Base-by-base conservation (phyloP, 2,113 vertebrate species). In the Anthoscopus minutus region DNA sequence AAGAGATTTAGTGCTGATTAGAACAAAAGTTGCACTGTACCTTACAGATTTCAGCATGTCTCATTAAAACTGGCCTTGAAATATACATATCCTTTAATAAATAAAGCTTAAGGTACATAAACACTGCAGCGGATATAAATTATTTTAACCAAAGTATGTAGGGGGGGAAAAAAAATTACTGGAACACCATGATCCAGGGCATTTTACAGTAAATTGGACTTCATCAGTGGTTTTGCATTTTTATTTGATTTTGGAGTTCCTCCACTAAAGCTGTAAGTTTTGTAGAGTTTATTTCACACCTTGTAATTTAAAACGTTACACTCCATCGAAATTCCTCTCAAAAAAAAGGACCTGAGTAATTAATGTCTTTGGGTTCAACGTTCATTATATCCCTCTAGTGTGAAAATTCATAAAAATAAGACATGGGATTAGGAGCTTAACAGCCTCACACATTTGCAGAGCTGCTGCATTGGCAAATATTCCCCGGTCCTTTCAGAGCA, bases 1-100 rank as follows among this genome's bases (percentile, higher is more conserved):
- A 96, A 96, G 96, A 96, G 96, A 95, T 97, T 97, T 94, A 96
- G 88, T 94, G 77, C 93, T 96, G 95, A 97, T 96, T 93, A 92
- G 83, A 97, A 94, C 96, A 88, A 96, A 96, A 97, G 94, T 98
- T 13, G 62, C 86, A 96, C 94, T 96, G 96, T 97, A 92, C 93
- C 97, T 96, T 96, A 93, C 96, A 89, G 91, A 96, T 97, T 97
- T 97, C 92, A 94, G 94, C 94, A 93, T 89, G 89, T 91, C 87
- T 96, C 96, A 96, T 97, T 97, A 97, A 97, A 96, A 94, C 94
- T 17, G 44, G 60, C 72, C 92, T 96, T 93, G 94, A 95, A 97
- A 96, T 97, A 87, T 92, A 97, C 95, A 94, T 97, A 96, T 95
- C 95, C 92, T 95, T 94, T 89, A 92, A 97, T 95, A 96, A 96